Base-by-base conservation (phyloP, 2,113 vertebrate species). In the Crotalus helleri region DNA sequence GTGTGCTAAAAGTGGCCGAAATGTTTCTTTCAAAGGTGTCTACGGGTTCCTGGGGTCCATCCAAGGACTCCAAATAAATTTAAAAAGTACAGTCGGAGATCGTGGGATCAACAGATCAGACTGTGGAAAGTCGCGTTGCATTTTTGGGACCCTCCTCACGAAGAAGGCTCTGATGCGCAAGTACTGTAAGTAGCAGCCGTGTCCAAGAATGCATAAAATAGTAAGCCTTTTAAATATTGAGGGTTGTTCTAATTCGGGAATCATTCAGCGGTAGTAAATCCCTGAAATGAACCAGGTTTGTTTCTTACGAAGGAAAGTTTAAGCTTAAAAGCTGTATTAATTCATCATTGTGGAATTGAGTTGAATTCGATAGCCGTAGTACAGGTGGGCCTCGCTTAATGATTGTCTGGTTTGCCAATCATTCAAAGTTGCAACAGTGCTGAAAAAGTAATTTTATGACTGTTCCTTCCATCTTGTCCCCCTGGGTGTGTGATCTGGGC, bases 91-190 rank as follows among this genome's bases (percentile, higher is more conserved):
- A 99, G 99, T 94, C 98, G 99, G 0, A 98, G 99, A 55, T 99
- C 99, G 0, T 99, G 99, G 99, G 99, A 99, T 97, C 99, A 99
- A 95, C 99, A 99, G 91, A 99, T 99, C 92, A 99, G 98, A 85
- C 97, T 99, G 23, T 99, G 99, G 99, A 99, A 98, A 94, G 99
- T 99, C 92, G 98, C 99, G 0, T 93, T 99, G 89, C 99, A 99
- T 46, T 98, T 98, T 0, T 99, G 99, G 99, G 99, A 99, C 93
- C 99, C 99, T 46, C 99, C 97, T 0, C 91, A 96, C 51, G 98
- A 98, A 81, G 98, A 97, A 85, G 97, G 97, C 86, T 96, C 97
- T 92, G 97, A 98, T 57, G 95, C 98, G 5, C 97, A 99, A 90
- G 97, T 98, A 90, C 97, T 99, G 99, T 99, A 98, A 9, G 98